phyloP scores from a whole-genome alignment of 2,888 invertebrate genomes.

The Digitonthophagus gazella region DNA sequence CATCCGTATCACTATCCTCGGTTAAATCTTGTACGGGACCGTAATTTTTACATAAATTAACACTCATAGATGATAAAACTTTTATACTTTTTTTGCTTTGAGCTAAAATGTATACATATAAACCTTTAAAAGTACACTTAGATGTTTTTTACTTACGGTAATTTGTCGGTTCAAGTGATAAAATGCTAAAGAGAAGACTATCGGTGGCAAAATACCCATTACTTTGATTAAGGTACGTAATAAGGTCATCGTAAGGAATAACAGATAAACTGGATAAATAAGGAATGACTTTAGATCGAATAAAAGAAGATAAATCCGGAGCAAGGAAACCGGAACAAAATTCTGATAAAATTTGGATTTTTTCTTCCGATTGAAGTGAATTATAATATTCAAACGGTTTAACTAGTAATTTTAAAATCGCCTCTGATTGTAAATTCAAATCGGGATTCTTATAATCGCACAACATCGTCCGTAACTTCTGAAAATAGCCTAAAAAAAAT shows the following conservation, averaged over 20 bases:
- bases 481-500: conserved; percentile 68
- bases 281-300: conserved; percentile 70
- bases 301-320: conserved; percentile 63
- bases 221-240: conserved; percentile 45
- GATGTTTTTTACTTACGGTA: conserved; percentile 62
- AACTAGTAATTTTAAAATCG: conserved; percentile 72
- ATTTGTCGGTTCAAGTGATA: conserved; percentile 64
- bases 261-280: conserved; percentile 56
- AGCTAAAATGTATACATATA: too few species aligned
- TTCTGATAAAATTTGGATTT: conserved; percentile 54
- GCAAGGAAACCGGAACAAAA: conserved; percentile 68
- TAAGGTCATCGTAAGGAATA: conserved; percentile 54
- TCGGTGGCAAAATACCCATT: conserved; percentile 51
- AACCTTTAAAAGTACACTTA: too few species aligned
- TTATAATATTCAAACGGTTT: conserved; percentile 66
- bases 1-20: conserved; percentile 58
- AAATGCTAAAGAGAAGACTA: conserved; percentile 64
- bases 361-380: conserved; percentile 54
- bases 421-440: conserved; percentile 65
- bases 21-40: conserved; percentile 55
- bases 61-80: conserved; percentile 55
- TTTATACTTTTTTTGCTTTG: conserved; percentile 35
- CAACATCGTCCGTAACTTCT: conserved; percentile 57
- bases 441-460: conserved; percentile 71
- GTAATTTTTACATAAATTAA: conserved; percentile 47